A percentile compares a stretch with the other conserved stretches of the same genome.
Conservation (phyloP, 2,797 vertebrate species). For the Sebastes minor region DNA sequence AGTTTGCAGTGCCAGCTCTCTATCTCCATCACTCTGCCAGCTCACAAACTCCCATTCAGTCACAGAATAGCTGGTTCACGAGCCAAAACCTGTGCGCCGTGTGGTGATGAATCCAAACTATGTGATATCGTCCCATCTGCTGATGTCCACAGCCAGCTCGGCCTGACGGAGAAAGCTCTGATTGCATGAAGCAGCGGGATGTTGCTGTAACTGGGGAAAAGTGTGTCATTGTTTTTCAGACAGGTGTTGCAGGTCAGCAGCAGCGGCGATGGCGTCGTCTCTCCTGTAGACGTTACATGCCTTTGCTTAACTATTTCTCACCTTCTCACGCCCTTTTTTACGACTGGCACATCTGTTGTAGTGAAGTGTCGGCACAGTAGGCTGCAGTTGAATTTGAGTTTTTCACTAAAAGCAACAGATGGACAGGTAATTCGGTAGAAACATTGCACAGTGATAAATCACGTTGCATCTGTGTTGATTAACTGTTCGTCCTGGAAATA, state of each 20-base stretch:
- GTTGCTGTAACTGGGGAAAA: neutral
- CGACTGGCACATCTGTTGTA: constrained; percentile 5
- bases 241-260: constrained; percentile 18
- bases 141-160: constrained; percentile 1
- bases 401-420: constrained; percentile 14
- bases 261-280: neutral
- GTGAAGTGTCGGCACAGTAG: neutral
- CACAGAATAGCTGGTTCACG: neutral
- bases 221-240: neutral
- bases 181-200: constrained; percentile 29
- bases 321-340: neutral
- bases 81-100: neutral
- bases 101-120: constrained; percentile 22
- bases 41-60: constrained; percentile 11
- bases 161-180: constrained; percentile 4
- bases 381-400: neutral
- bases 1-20: constrained; percentile 32
- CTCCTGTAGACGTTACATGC: neutral
- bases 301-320: constrained; percentile 16
- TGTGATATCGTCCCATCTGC: constrained; percentile 42
- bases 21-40: constrained; percentile 42
- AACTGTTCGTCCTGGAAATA: neutral
- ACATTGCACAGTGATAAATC: neutral
- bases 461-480: neutral
- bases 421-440: neutral